Evolutionary conservation across 2,113 vertebrate genomes (phyloP).

Genomic region (Poicephalus gulielmi): DNA sequence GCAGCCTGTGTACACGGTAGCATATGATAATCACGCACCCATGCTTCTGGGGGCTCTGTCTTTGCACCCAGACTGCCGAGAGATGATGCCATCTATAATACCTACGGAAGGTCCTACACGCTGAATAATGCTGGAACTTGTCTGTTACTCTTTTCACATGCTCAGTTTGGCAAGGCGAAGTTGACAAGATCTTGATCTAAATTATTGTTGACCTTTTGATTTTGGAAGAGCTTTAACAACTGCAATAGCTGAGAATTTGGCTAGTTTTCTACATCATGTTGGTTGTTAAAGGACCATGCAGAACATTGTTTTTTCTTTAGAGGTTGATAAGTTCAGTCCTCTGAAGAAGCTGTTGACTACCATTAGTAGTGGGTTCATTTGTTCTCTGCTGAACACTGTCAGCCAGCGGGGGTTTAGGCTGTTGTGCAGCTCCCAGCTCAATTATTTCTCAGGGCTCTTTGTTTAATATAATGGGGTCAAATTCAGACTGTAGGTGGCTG

Average conservation of each 20-base stretch:
- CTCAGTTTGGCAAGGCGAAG: not conserved
- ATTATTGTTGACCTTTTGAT: not conserved
- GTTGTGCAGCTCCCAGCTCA: slow-evolving; percentile 58
- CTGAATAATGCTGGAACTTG: not conserved
- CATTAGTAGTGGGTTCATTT: slow-evolving; percentile 68
- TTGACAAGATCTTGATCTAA: not conserved
- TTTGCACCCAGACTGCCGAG: not conserved
- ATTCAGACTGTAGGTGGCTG: slow-evolving; percentile 56
- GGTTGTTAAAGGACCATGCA: not conserved
- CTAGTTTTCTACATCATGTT: not conserved
- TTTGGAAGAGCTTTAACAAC: not conserved
- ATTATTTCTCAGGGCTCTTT: slow-evolving; percentile 67
- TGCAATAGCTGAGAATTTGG: not conserved
- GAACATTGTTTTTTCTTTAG: not conserved
- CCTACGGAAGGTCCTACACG: accelerated
- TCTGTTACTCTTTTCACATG: not conserved
- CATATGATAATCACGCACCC: not conserved
- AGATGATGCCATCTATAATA: not conserved
- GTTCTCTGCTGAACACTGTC: slow-evolving; percentile 65
- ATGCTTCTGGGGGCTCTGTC: not conserved
- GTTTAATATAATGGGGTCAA: slow-evolving; percentile 70
- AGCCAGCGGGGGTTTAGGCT: slow-evolving; percentile 63
- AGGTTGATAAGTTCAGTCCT: slow-evolving; percentile 49
- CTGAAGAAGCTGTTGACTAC: slow-evolving; percentile 64
- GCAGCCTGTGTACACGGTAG: not conserved